Evolutionary conservation across 2,888 invertebrate species (phyloP), one percentile per base, ranked within the genome.

Genomic region (Ormyrus labotus): DNA sequence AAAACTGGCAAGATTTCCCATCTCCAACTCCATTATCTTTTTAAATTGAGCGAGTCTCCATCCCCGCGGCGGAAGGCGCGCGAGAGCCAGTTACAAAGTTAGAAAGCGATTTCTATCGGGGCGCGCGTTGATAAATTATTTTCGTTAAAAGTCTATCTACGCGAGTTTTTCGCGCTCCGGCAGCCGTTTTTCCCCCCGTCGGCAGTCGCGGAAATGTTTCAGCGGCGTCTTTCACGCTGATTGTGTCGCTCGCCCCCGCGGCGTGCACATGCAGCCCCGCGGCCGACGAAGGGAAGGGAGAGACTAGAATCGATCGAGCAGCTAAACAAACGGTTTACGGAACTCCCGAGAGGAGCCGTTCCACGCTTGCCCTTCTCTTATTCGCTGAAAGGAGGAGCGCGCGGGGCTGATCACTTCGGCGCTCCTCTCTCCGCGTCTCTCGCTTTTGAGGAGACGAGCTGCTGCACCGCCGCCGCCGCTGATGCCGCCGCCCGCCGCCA

Each of bases 281-380:
- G 34, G 34, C 34, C 34, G 34, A 19, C 34, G 34, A 4, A 4
- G 34, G 34, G 34, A 2, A 34, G 34, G 34, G 34, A 34, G 34
- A 34, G 34, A 34, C 34, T 34, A 34, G 34, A 34, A 80, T 80
- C 75, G 80, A 75, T 80, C 80, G 70, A 53, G 50, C 53, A 60
- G 64, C 73, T 74, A 79, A 80, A 81, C 77, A 80, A 81, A 77
- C 81, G 67, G 67, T 81, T 79, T 81, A 78, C 81, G 80, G 74
- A n/a, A 65, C 55, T 47, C 60, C n/a, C 61, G 45, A 60, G 63
- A 63, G 45, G 45, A n/a, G 48, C 51, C 51, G 58, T 57, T 11
- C 13, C 65, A 4, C 63, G 5, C 55, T 53, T 60, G 48, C 7
- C 55, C 11, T 69, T 76, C 60, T 61, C 55, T 63, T 68, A 68